Evolutionary conservation across 1,140 invertebrate genomes (phyloP).

Genomic region (Cydia fagiglandana): DNA sequence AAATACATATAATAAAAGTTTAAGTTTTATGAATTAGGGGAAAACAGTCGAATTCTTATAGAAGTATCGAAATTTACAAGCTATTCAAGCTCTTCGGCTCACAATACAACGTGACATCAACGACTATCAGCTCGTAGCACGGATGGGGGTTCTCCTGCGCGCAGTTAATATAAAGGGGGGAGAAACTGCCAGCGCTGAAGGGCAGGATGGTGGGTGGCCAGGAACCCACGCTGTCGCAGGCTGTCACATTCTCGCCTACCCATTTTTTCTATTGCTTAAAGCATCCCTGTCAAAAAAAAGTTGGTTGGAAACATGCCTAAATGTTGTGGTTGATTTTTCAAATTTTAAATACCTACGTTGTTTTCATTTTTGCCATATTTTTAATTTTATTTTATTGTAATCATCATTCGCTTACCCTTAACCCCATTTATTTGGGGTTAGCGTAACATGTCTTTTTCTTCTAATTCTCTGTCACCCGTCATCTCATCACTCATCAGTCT

Average conservation of each 20-base stretch:
- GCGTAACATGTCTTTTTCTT: no score
- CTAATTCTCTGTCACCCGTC: no score
- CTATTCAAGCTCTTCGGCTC: neutral
- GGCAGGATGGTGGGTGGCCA: neutral
- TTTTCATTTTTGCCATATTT: no score
- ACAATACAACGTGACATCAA: slow-evolving; percentile 1
- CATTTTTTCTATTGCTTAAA: neutral
- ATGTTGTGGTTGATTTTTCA: no score
- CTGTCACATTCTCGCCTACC: neutral
- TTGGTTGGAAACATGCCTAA: neutral
- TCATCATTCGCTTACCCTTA: no score
- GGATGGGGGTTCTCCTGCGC: neutral
- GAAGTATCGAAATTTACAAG: neutral
- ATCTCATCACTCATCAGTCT: no score
- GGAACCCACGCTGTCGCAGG: neutral
- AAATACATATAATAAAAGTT: no score
- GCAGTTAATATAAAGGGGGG: slow-evolving; percentile 4
- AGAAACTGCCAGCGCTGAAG: neutral
- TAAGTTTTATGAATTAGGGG: no score
- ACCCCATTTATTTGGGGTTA: no score
- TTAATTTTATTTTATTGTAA: no score
- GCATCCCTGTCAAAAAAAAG: neutral
- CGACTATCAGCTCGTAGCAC: neutral
- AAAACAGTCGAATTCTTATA: no score
- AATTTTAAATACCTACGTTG: no score